Evolutionary conservation across 1,140 invertebrate genomes (phyloP).

Genomic region (Heliconius hewitsoni): DNA sequence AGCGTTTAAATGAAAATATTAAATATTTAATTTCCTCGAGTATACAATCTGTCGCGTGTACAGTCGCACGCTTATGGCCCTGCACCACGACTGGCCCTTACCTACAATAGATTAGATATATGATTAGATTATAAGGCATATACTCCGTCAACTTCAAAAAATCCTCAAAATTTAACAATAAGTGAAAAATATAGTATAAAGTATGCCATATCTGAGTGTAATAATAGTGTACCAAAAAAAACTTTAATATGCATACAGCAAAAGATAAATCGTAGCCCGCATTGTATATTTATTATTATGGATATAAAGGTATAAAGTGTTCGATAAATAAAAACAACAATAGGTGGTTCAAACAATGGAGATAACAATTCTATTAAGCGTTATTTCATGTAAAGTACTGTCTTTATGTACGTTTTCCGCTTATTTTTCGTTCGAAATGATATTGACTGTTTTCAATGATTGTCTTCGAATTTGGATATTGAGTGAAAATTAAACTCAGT

Average conservation of each 20-base stretch:
- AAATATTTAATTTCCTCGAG: too few relatives aligned
- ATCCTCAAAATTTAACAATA: too few relatives aligned
- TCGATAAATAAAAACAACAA: conserved; percentile 6
- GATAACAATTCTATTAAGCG: conserved; percentile 6
- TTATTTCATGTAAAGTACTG: conserved; percentile 3
- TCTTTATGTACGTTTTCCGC: neutral
- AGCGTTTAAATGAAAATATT: too few relatives aligned
- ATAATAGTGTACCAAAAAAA: neutral
- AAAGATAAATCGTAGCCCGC: conserved; percentile 10
- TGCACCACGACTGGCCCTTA: too few relatives aligned
- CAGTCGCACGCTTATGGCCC: too few relatives aligned
- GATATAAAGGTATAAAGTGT: neutral
- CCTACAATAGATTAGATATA: too few relatives aligned
- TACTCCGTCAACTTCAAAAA: neutral
- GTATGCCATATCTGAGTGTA: neutral
- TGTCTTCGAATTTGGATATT: too few relatives aligned
- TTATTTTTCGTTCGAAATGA: neutral
- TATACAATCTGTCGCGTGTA: too few relatives aligned
- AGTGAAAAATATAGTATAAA: too few relatives aligned
- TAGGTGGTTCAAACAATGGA: neutral
- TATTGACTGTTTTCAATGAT: too few relatives aligned
- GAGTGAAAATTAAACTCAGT: too few relatives aligned
- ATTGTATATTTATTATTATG: conserved; percentile 1
- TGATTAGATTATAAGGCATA: too few relatives aligned
- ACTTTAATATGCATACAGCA: neutral